Percentiles rank a stretch among this genome's conserved stretches.
Evolutionary conservation across 2,888 invertebrate species (phyloP).

Genomic region (Lordiphosa andalusiaca): DNA sequence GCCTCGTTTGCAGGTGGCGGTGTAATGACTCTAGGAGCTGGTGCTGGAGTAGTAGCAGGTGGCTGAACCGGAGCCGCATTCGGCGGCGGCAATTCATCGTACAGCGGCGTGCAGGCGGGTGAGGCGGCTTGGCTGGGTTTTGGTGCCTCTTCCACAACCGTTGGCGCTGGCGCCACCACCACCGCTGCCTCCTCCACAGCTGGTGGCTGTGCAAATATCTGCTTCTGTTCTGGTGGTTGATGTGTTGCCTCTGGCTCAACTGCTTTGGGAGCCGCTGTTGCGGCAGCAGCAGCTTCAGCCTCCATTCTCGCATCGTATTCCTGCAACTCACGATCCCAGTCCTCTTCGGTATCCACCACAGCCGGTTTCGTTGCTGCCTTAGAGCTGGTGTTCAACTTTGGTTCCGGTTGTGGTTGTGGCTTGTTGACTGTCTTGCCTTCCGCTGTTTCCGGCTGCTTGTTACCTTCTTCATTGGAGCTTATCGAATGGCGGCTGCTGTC

Average conservation of each 20-base stretch:
- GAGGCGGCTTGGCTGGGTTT: constrained; percentile 34
- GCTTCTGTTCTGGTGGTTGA: constrained; percentile 2
- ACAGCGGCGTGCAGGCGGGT: constrained; percentile 70
- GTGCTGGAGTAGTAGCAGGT: constrained; percentile 1
- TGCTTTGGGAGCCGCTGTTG: constrained; percentile 1
- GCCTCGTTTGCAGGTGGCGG: constrained; percentile 15
- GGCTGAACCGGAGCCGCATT: constrained; percentile 4
- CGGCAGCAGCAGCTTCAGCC: constrained; percentile 40
- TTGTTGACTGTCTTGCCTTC: constrained; percentile 7
- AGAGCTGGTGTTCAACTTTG: neutral
- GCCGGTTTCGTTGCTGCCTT: neutral
- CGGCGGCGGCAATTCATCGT: constrained; percentile 73
- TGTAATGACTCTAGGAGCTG: constrained; percentile 13
- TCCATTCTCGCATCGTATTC: constrained; percentile 74
- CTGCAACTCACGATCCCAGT: constrained; percentile 78
- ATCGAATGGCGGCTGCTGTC: constrained; percentile 58
- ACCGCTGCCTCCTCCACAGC: constrained; percentile 22
- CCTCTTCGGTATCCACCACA: constrained; percentile 77
- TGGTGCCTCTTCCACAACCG: constrained; percentile 5
- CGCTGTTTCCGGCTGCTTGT: constrained; percentile 27
- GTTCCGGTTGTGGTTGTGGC: neutral
- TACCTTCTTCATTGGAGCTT: constrained; percentile 51
- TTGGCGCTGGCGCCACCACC: too few relatives aligned
- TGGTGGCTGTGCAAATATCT: constrained; percentile 35
- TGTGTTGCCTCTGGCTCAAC: neutral